Base-by-base conservation (phyloP, 1,140 invertebrate genomes). In the Drosophila ambigua region DNA sequence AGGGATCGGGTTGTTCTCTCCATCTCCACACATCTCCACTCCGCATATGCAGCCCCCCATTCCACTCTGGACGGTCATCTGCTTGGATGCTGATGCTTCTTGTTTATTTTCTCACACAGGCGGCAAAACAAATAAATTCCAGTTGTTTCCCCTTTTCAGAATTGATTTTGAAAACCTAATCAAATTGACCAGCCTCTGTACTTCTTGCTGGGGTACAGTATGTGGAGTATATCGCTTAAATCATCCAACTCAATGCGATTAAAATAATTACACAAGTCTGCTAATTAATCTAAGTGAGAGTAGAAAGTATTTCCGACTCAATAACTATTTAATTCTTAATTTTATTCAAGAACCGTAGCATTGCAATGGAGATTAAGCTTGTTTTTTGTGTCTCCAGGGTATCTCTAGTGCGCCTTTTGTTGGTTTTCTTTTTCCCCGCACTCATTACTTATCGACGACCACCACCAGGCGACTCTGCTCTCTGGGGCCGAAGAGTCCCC, bases 81-180 rank as follows among this genome's bases (percentile, higher is more conserved):
- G 35, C 58, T 54, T 55, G 54, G 57, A 55, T 52, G 31, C 41
- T 26, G 72, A 51, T 69, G 74, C 54, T 53, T 20, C 44, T 26
- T 85, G 82, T 87, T 85, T 85, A 72, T 85, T 87, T 85, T 85
- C 82, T 85, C 82, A 85, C 78, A 78, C 63, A 85, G 68, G 71
- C 78, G 74, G 74, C 64, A 87, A 85, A 77, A 67, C 82, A 85
- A 85, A 85, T 78, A 75, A 68, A 81, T 68, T 63, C 54, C 50
- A 26, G 11, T 39, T 39, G 35, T 39, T 2, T 51, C 64, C 61
- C 53, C 62, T 68, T 77, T 76, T 60, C 59, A 62, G 68, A 78
- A 76, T 87, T 59, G 82, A 87, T 87, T 85, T 85, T 87, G 69
- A 82, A 85, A 85, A 85, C 82, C 82, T 87, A 85, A 85, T 85